phyloP scores from a whole-genome alignment of 2,113 vertebrate genomes.

The Cisticola juncidis region DNA sequence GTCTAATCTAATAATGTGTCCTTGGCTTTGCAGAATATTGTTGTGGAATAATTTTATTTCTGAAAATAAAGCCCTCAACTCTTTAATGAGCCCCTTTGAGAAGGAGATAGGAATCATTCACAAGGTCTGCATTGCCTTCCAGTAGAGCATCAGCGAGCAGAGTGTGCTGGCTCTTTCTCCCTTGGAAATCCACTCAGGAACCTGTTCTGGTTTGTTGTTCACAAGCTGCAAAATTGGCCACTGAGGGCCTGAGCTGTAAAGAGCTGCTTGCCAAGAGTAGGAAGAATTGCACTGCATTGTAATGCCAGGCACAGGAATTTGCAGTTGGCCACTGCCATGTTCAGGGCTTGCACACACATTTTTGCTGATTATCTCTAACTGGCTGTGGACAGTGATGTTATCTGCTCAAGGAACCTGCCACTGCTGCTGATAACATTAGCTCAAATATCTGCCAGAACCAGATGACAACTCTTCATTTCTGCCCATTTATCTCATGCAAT shows the following conservation, averaged over 20 bases:
- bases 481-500: neutral
- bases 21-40: neutral
- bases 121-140: neutral
- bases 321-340: neutral
- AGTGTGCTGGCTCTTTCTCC: neutral
- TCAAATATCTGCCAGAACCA: neutral
- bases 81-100: neutral
- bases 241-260: neutral
- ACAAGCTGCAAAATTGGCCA: neutral
- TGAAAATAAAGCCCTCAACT: neutral
- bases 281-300: neutral
- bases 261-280: neutral
- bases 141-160: neutral
- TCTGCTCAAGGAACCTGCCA: neutral
- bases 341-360: neutral
- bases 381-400: neutral
- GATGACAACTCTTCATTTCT: neutral
- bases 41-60: neutral
- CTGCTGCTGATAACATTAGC: neutral
- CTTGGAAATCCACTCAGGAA: neutral
- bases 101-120: neutral
- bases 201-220: neutral
- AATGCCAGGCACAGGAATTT: neutral
- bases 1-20: neutral
- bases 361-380: neutral